These are phyloP conservation scores for Platyura marginata DNA, from an alignment of 1,140 invertebrate species.

Conservation along the genomic window DNA sequence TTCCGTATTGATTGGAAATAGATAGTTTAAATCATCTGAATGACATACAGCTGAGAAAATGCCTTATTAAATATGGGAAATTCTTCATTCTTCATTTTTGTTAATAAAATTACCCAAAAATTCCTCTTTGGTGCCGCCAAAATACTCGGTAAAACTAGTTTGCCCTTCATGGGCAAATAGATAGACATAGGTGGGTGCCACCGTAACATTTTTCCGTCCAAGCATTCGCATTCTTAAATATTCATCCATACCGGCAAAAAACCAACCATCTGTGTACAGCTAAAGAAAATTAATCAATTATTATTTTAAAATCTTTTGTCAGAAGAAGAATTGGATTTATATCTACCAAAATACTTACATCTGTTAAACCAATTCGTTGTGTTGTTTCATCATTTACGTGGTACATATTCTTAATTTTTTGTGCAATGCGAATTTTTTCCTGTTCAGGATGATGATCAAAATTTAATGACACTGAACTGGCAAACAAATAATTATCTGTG, in stretches of 20 bases:
- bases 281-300: too few species aligned
- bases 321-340: too few species aligned
- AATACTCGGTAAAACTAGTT: constrained; percentile 47
- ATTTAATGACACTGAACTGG: constrained; percentile 36
- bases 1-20: too few species aligned
- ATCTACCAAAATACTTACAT: constrained; percentile 52
- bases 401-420: constrained; percentile 36
- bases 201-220: constrained; percentile 16
- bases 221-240: constrained; percentile 30
- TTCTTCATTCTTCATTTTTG: constrained; percentile 17
- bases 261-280: constrained; percentile 52
- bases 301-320: too few species aligned
- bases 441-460: constrained; percentile 34
- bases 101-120: constrained; percentile 30
- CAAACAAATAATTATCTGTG: constrained; percentile 30
- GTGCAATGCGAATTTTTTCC: constrained; percentile 24
- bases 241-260: constrained; percentile 35
- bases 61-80: too few species aligned
- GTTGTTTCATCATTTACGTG: constrained; percentile 27
- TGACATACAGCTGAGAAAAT: too few species aligned
- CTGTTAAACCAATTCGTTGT: constrained; percentile 27
- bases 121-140: constrained; percentile 32
- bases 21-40: too few species aligned
- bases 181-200: constrained; percentile 40
- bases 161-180: constrained; percentile 40